Evolutionary conservation across 2,888 invertebrate genomes (phyloP).

Genomic region (Synergus japonicus): DNA sequence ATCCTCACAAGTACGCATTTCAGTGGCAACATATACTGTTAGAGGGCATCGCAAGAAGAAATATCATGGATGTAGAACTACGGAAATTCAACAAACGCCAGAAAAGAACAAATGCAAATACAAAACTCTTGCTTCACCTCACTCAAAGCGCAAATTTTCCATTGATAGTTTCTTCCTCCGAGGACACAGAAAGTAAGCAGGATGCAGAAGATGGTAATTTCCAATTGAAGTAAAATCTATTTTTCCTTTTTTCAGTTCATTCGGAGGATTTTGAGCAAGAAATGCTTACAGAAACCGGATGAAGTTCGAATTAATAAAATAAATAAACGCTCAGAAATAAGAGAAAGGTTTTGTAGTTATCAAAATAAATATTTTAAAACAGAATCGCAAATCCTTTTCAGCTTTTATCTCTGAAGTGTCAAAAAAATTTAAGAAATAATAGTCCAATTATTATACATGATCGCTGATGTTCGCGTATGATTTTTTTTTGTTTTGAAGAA

Average conservation of each 20-base stretch:
- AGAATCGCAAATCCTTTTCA: background rate
- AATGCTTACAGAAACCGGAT: background rate
- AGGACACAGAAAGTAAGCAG: background rate
- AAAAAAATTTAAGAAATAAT: no score
- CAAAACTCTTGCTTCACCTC: background rate
- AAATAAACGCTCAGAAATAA: background rate
- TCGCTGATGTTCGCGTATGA: slow-evolving; percentile 17
- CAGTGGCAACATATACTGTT: slow-evolving; percentile 80
- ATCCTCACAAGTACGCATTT: slow-evolving; percentile 78
- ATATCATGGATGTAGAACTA: slow-evolving; percentile 74
- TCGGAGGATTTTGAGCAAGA: background rate
- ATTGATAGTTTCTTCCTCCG: background rate
- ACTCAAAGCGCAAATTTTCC: background rate
- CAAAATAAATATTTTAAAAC: background rate
- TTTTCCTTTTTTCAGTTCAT: background rate
- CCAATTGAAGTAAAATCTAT: no score
- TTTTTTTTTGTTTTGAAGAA: slow-evolving; percentile 22
- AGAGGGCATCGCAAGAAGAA: slow-evolving; percentile 79
- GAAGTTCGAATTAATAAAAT: background rate
- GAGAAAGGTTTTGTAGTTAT: background rate
- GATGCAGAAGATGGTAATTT: background rate
- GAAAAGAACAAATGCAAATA: background rate
- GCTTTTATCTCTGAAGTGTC: background rate
- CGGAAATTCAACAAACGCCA: slow-evolving; percentile 42
- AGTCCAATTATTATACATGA: slow-evolving; percentile 9